phyloP scores from a whole-genome alignment of 2,113 vertebrate genomes.

The Pseudonaja textilis region DNA sequence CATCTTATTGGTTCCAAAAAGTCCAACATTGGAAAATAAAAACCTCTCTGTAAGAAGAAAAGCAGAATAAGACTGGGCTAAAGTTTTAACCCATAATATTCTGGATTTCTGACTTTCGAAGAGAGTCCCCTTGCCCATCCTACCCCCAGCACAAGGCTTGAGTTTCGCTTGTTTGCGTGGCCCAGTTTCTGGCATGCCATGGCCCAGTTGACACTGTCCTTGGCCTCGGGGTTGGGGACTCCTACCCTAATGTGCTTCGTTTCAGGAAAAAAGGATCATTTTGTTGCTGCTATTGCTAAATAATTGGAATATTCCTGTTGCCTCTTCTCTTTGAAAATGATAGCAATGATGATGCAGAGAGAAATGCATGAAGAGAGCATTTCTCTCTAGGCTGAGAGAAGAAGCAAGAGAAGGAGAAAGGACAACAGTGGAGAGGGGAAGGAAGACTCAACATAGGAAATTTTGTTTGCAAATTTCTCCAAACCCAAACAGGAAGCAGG shows the following conservation, averaged over 20 bases:
- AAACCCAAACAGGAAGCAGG: background rate
- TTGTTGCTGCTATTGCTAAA: background rate
- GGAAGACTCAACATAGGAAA: background rate
- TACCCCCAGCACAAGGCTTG: background rate
- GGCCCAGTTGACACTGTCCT: background rate
- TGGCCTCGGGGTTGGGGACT: background rate
- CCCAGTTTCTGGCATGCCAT: background rate
- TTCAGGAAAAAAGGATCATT: background rate
- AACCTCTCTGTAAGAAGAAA: background rate
- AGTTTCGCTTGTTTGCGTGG: background rate
- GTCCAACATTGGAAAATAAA: background rate
- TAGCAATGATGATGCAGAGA: background rate
- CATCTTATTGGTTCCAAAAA: background rate
- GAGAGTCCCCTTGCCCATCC: background rate
- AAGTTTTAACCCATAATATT: background rate
- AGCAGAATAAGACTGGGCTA: background rate
- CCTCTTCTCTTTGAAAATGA: background rate
- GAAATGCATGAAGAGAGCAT: background rate
- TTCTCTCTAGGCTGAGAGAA: background rate
- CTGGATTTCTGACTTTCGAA: background rate
- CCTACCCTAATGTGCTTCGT: background rate
- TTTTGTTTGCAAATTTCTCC: background rate
- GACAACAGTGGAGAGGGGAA: background rate
- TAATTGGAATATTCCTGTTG: background rate
- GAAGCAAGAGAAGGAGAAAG: background rate